These are phyloP conservation scores for Pachyuromys duprasi DNA, from an alignment of 2,797 vertebrate species.

Conservation along the genomic window DNA sequence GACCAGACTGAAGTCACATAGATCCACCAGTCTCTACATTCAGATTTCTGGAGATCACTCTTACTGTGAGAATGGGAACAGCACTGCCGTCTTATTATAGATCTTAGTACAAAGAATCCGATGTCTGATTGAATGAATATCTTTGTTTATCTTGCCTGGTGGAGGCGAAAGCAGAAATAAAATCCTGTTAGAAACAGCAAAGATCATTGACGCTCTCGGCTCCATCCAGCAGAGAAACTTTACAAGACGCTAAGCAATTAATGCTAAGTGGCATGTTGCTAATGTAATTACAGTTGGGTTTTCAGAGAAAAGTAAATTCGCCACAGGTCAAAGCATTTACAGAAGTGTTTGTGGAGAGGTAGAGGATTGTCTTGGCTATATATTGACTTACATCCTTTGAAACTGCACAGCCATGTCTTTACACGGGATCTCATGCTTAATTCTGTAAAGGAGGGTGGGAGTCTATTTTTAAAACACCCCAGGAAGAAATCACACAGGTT, in stretches of 20 bases:
- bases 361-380: neutral
- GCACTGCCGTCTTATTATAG: neutral
- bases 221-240: neutral
- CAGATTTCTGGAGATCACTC: neutral
- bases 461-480: neutral
- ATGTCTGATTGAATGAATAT: neutral
- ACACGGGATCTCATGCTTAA: neutral
- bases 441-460: neutral
- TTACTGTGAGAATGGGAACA: neutral
- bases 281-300: conserved; percentile 22
- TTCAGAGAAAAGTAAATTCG: conserved; percentile 50
- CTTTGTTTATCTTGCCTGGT: neutral
- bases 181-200: neutral
- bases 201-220: neutral
- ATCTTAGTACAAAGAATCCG: neutral
- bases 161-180: neutral
- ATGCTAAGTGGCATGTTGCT: conserved; percentile 33
- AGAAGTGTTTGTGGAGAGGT: conserved; percentile 20
- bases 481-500: neutral
- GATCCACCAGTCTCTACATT: neutral
- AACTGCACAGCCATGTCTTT: neutral
- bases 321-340: neutral
- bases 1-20: neutral
- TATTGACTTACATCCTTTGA: neutral
- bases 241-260: neutral